Conservation (phyloP, 2,113 vertebrate species). For the Alosa alosa region DNA sequence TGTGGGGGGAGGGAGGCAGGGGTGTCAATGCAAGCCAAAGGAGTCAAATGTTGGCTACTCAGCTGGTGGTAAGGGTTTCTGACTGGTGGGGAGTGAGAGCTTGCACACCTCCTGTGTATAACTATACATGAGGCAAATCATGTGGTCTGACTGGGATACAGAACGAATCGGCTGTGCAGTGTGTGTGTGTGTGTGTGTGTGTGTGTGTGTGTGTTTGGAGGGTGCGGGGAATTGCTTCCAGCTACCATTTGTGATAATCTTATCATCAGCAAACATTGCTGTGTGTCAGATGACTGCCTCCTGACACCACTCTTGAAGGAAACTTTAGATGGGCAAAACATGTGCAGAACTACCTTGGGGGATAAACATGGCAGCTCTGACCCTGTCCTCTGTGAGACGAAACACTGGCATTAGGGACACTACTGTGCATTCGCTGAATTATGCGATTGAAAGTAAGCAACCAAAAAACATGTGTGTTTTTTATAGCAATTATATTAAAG, state of each 20-base stretch:
- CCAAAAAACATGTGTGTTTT: background rate
- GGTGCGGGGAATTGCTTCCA: background rate
- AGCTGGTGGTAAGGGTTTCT: background rate
- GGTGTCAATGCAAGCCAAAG: background rate
- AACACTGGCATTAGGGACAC: background rate
- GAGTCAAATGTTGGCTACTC: background rate
- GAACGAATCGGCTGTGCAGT: constrained; percentile 53
- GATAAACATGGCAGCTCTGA: background rate
- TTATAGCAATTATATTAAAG: too few species aligned
- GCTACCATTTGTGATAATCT: constrained; percentile 6
- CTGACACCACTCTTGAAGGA: background rate
- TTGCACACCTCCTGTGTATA: background rate
- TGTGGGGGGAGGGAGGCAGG: too few species aligned
- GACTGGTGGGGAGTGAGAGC: background rate
- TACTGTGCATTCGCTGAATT: background rate
- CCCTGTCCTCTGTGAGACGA: background rate
- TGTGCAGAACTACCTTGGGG: background rate
- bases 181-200: constrained; percentile 15
- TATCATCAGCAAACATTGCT: constrained; percentile 4
- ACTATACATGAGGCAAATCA: background rate
- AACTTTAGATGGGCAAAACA: constrained; percentile 14
- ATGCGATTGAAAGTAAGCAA: background rate
- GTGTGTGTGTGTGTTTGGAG: background rate
- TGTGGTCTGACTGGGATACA: background rate
- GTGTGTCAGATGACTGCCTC: constrained; percentile 13